Percentiles rank a stretch among this genome's conserved stretches.
Evolutionary conservation across 23 tunicate species (phyloP).

Genomic region (Styela plicata): DNA sequence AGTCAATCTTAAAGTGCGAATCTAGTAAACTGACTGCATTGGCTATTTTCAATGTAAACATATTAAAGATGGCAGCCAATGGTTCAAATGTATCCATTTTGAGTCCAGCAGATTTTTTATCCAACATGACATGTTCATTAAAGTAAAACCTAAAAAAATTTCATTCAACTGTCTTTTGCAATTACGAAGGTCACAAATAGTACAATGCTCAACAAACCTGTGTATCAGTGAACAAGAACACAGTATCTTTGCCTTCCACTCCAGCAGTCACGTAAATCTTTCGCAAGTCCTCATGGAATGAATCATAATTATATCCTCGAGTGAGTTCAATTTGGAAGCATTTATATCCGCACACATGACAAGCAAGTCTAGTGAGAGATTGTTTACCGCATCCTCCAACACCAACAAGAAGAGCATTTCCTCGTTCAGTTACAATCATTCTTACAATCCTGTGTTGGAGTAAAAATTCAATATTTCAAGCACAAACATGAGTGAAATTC

Average conservation of each 20-base stretch:
- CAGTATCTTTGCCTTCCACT: constrained; percentile 84
- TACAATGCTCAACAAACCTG: constrained; percentile 75
- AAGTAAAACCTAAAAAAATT: too few species aligned
- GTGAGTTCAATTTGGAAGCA: constrained; percentile 94
- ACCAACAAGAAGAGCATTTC: constrained; percentile 97
- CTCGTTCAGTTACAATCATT: constrained; percentile 91
- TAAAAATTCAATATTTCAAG: too few species aligned
- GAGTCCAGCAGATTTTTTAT: too few species aligned
- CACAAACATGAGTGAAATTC: too few species aligned
- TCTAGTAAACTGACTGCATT: too few species aligned
- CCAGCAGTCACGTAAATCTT: constrained; percentile 77
- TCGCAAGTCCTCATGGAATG: constrained; percentile 93
- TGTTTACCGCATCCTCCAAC: constrained; percentile 99
- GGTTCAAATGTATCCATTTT: too few species aligned
- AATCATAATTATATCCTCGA: constrained; percentile 94
- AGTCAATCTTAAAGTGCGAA: too few species aligned
- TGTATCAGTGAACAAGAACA: constrained; percentile 95
- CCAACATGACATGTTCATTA: too few species aligned
- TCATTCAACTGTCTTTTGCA: too few species aligned
- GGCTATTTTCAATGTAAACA: too few species aligned
- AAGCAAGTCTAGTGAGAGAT: constrained; percentile 96
- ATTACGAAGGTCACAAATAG: too few species aligned
- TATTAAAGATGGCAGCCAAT: too few species aligned
- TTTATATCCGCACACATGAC: constrained; percentile 89
- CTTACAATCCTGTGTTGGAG: constrained; percentile 67